Evolutionary conservation across 2,888 invertebrate genomes (phyloP).

Genomic region (Dastarcus helophoroides): DNA sequence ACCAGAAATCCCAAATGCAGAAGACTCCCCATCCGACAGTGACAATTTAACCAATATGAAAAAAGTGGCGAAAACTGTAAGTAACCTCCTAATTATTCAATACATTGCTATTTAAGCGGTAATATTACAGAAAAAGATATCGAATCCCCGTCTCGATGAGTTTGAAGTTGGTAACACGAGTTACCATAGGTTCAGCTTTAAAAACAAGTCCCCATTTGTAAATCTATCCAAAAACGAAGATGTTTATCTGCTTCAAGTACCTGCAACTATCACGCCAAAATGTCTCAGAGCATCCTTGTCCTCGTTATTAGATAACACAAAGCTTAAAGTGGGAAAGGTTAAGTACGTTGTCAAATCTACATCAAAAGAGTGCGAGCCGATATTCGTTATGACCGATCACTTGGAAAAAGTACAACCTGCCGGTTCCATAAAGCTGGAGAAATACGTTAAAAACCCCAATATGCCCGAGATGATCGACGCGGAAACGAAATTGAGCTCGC

Average conservation of each 20-base stretch:
- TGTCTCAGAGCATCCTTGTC: constrained; percentile 1
- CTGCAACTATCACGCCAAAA: constrained; percentile 6
- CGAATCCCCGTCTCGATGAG: too few relatives aligned
- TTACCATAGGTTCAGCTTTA: too few relatives aligned
- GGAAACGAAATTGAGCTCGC: constrained; percentile 14
- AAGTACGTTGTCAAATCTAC: constrained; percentile 18
- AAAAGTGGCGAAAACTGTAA: too few relatives aligned
- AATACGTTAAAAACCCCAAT: constrained; percentile 17
- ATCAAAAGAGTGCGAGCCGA: constrained; percentile 12
- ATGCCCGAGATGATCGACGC: constrained; percentile 9
- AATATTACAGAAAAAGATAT: too few relatives aligned
- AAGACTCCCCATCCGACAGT: too few relatives aligned
- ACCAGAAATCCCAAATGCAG: too few relatives aligned
- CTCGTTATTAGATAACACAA: constrained; percentile 11
- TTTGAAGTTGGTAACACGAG: too few relatives aligned
- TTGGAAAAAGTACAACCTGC: constrained; percentile 16
- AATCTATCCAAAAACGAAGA: too few relatives aligned
- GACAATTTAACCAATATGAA: too few relatives aligned
- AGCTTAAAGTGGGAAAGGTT: constrained; percentile 17
- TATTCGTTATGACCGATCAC: constrained; percentile 10
- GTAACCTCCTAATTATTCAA: too few relatives aligned
- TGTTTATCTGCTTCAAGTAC: constrained; percentile 6
- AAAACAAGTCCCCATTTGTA: too few relatives aligned
- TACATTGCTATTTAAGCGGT: too few relatives aligned
- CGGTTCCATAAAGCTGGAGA: constrained; percentile 17